These are phyloP conservation scores for Sparidentex hasta DNA, from an alignment of 2,797 vertebrate species.

Conservation along the genomic window DNA sequence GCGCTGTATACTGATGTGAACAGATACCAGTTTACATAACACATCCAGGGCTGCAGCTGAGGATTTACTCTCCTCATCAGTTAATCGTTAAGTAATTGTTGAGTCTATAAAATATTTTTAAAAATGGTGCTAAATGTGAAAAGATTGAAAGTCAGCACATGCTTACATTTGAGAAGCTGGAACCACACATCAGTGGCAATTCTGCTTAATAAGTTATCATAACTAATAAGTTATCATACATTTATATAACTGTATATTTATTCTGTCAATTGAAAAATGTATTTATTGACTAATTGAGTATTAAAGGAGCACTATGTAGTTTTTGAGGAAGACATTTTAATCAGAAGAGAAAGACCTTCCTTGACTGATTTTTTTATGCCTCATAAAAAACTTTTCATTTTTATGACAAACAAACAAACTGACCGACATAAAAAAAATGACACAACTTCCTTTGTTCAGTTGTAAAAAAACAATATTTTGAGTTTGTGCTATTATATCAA, in stretches of 20 bases:
- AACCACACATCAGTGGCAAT: background rate
- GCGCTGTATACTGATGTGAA: background rate
- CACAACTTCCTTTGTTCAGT: too few species aligned
- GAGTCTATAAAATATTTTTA: background rate
- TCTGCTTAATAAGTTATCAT: background rate
- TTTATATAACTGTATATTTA: background rate
- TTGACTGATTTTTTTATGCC: too few species aligned
- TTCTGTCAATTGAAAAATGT: background rate
- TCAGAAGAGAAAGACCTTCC: too few species aligned
- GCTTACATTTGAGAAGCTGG: background rate
- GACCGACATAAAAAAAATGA: too few species aligned
- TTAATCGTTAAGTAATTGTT: background rate
- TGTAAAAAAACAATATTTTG: too few species aligned
- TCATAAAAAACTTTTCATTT: too few species aligned
- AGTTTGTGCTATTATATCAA: too few species aligned
- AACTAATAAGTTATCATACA: background rate
- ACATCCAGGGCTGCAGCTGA: background rate
- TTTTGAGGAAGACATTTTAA: too few species aligned
- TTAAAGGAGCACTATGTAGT: too few species aligned
- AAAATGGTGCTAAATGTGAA: background rate
- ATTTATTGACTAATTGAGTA: background rate
- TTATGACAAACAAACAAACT: too few species aligned
- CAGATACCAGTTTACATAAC: background rate
- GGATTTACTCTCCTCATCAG: too few species aligned
- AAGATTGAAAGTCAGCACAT: background rate